Base-by-base conservation (phyloP, 2,113 vertebrate species). In the Oriolus oriolus region DNA sequence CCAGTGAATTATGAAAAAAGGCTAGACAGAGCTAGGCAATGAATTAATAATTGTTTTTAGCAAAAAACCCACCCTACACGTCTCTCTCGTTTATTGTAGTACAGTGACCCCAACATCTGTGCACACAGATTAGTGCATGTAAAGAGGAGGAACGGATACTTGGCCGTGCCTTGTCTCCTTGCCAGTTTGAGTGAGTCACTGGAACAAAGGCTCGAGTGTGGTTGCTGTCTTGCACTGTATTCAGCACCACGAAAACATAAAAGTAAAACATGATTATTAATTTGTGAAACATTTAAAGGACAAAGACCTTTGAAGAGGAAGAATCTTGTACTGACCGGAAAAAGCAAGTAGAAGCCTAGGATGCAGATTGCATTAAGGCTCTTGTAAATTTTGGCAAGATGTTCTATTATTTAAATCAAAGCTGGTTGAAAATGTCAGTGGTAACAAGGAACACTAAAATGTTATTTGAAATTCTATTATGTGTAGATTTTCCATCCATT, bases 241-340 rank as follows among this genome's bases (percentile, higher is more conserved):
- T 79, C 63, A 90, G 35, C 63, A 53, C 56, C 82, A 31, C 52
- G 37, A 84, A 77, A 80, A 73, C 49, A 39, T 41, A 15, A 50
- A 75, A 93, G 81, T 83, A 61, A 78, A 90, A 61, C 65, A 13
- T 11, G 26, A 45, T 53, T 93, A 79, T 75, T 89, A 84, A 68
- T 84, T 68, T 87, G 44, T 82, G 57, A 91, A 80, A 70, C 39
- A 19, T 86, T 47, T 78, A 35, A 88, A 76, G 59, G 66, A 78
- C 57, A 59, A 79, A 59, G 35, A 24, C 33, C 18, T 91, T 83
- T 85, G 59, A 91, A 74, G 59, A 71, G 69, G 23, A 89, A 35
- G 39, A 78, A 49, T 56, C 35, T 90, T 74, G 22, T n/a, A 47
- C 28, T 79, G 61, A 70, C 61, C 6, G 0, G 18, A 37, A 68